phyloP scores from a whole-genome alignment of 2,888 invertebrate genomes.

The Prostheceraeus crozeri region DNA sequence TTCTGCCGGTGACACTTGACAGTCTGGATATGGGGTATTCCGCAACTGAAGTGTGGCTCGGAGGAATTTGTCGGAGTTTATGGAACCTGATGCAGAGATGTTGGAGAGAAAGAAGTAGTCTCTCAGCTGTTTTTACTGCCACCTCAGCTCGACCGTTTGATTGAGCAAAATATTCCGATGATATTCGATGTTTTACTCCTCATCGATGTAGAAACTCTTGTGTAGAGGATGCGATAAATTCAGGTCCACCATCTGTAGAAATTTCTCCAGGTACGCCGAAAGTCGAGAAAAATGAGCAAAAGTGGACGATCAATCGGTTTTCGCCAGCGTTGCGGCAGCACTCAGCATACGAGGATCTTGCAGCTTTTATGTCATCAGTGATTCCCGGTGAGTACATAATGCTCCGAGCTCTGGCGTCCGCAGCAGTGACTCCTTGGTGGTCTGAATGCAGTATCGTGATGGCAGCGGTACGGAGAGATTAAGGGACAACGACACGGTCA shows the following conservation, averaged over 20 bases:
- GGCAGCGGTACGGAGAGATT: slow-evolving; percentile 6
- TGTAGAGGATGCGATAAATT: too few species aligned
- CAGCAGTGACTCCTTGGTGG: too few species aligned
- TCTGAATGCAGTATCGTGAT: slow-evolving; percentile 3
- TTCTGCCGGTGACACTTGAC: slow-evolving; percentile 41
- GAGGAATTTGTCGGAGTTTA: slow-evolving; percentile 40
- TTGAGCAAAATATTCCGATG: too few species aligned
- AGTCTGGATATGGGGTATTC: slow-evolving; percentile 40
- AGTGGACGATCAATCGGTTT: too few species aligned
- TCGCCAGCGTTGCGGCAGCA: too few species aligned
- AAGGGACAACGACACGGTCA: slow-evolving; percentile 1
- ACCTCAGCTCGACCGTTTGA: slow-evolving; percentile 41
- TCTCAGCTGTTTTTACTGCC: slow-evolving; percentile 42
- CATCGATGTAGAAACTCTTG: too few species aligned
- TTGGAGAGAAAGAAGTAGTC: slow-evolving; percentile 42
- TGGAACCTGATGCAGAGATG: slow-evolving; percentile 35
- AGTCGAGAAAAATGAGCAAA: too few species aligned
- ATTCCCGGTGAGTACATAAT: slow-evolving; percentile 24
- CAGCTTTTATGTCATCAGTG: slow-evolving; percentile 16
- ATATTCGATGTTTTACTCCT: too few species aligned
- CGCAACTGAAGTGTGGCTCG: slow-evolving; percentile 40
- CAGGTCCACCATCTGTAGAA: too few species aligned
- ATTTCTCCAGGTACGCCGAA: too few species aligned
- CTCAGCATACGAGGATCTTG: too few species aligned
- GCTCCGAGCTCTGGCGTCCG: slow-evolving; percentile 3